phyloP scores from a whole-genome alignment of 2,113 vertebrate genomes.

The Spheniscus mendiculus region DNA sequence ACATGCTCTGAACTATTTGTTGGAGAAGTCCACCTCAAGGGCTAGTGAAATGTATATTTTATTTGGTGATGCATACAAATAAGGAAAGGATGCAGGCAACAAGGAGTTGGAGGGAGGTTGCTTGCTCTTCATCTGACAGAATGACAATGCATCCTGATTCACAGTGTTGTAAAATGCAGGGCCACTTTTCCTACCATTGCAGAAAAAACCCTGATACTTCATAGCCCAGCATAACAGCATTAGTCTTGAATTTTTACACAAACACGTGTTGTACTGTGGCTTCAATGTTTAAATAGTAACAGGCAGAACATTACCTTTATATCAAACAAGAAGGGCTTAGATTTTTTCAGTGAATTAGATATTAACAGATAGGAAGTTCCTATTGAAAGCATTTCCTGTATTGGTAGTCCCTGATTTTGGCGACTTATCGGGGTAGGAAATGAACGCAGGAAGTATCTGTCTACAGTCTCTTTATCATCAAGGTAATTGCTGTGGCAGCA shows the following conservation, averaged over 20 bases:
- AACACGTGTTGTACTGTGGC: not conserved
- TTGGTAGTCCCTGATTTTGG: constrained; percentile 69
- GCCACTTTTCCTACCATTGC: not conserved
- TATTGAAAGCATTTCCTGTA: constrained; percentile 77
- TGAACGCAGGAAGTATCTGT: constrained; percentile 83
- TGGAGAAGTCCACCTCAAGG: not conserved
- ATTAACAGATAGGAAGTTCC: constrained; percentile 76
- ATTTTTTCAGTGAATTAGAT: not conserved
- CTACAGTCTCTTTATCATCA: constrained; percentile 81
- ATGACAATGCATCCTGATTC: not conserved
- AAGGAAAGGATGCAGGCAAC: not conserved
- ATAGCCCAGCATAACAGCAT: not conserved
- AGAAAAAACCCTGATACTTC: not conserved
- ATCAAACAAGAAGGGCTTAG: not conserved
- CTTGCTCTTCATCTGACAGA: not conserved
- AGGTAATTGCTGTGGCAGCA: constrained; percentile 77
- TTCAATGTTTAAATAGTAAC: not conserved
- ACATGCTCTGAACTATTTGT: not conserved
- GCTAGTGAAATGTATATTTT: not conserved
- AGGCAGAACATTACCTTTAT: not conserved
- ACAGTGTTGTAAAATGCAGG: not conserved
- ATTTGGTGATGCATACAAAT: not conserved
- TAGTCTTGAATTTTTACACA: not conserved
- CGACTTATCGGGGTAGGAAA: constrained; percentile 78
- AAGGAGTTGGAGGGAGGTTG: not conserved